phyloP scores from a whole-genome alignment of 2,113 vertebrate genomes.

The Fukomys damarensis region DNA sequence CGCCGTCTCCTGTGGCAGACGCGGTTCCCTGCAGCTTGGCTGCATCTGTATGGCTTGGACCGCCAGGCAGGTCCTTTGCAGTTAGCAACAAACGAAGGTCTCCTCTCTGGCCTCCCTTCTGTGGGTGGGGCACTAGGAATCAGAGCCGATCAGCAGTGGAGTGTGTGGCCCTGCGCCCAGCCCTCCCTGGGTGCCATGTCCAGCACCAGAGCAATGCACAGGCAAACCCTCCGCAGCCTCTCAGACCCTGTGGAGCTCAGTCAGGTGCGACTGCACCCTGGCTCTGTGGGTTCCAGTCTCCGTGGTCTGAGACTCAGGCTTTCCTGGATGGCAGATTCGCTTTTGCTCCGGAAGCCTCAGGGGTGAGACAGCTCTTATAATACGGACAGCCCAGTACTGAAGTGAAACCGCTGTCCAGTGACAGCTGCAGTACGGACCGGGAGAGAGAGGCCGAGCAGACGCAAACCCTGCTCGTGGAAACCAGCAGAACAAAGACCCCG shows the following conservation, averaged over 20 bases:
- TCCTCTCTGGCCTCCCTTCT: background rate
- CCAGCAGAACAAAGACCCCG: background rate
- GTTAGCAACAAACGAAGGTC: background rate
- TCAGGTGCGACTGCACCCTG: background rate
- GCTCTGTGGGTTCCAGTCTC: background rate
- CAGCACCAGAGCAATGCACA: background rate
- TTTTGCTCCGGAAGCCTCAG: background rate
- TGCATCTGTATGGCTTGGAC: background rate
- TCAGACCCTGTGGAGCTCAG: background rate
- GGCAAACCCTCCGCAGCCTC: background rate
- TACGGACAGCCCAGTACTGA: background rate
- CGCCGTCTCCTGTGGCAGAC: background rate
- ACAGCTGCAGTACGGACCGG: background rate
- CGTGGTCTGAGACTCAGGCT: background rate
- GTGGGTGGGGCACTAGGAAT: background rate
- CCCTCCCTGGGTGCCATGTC: background rate
- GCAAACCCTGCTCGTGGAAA: background rate
- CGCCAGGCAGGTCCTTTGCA: background rate
- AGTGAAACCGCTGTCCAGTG: background rate
- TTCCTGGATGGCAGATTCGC: background rate
- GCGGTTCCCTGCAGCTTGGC: background rate
- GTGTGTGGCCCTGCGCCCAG: background rate
- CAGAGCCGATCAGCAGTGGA: background rate
- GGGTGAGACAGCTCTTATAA: background rate
- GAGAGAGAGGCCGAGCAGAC: background rate